phyloP scores from a whole-genome alignment of 2,888 invertebrate genomes.

The Balanococcus diminutus region DNA sequence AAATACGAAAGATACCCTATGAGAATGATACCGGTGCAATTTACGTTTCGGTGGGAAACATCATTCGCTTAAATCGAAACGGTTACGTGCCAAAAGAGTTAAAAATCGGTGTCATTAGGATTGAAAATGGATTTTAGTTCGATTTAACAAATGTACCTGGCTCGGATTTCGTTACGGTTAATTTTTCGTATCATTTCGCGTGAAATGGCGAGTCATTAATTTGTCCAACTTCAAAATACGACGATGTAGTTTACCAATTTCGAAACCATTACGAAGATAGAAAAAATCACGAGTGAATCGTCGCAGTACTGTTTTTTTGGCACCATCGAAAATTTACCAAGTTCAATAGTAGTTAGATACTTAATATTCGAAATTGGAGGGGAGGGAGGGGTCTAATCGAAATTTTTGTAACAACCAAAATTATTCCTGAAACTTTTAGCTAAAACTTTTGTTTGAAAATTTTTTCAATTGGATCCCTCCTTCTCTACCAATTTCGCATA shows the following conservation, averaged over 20 bases:
- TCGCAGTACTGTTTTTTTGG: no score
- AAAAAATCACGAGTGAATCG: background rate
- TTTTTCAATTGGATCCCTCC: no score
- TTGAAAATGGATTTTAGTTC: constrained; percentile 2
- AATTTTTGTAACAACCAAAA: no score
- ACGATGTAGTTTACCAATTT: background rate
- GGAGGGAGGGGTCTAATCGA: no score
- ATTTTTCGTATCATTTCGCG: background rate
- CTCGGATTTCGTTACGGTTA: background rate
- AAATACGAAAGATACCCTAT: background rate
- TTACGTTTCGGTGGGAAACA: background rate
- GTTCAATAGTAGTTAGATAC: no score
- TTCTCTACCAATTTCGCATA: no score
- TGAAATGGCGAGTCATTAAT: background rate
- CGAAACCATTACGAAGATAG: background rate
- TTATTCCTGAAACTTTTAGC: no score
- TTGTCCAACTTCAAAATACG: background rate
- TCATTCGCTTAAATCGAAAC: background rate
- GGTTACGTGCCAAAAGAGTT: constrained; percentile 12
- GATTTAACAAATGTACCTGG: background rate
- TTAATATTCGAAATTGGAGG: no score
- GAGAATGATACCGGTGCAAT: background rate
- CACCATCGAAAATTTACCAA: no score
- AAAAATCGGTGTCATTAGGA: constrained; percentile 5
- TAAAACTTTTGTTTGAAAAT: no score